These are phyloP conservation scores for Bactericera cockerelli DNA, from an alignment of 1,140 invertebrate genomes.

Conservation along the genomic window DNA sequence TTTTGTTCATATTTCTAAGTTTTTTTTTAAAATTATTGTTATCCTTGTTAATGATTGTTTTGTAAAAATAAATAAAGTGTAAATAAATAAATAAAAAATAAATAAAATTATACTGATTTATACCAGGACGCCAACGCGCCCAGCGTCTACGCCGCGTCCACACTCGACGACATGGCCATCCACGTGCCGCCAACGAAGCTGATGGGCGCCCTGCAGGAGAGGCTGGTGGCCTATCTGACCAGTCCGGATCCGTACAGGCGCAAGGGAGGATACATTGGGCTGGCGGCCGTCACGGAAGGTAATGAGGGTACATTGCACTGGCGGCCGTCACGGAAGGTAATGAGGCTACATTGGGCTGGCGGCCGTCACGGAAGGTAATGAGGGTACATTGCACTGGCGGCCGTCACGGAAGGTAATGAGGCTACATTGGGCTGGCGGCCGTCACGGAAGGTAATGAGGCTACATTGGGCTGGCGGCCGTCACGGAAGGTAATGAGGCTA, in stretches of 20 bases:
- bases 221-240: conserved; percentile 28
- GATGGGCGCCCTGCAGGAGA: conserved; percentile 38
- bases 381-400: conserved; percentile 23
- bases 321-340: conserved; percentile 52
- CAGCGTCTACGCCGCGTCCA: conserved; percentile 49
- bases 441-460: conserved; percentile 58
- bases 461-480: no score
- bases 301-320: conserved; percentile 36
- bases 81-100: no score
- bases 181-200: conserved; percentile 62
- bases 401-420: no score
- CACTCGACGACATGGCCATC: conserved; percentile 56
- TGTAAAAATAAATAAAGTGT: no score
- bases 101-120: conserved; percentile 41
- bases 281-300: conserved; percentile 63
- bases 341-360: conserved; percentile 55
- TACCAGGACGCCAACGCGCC: conserved; percentile 43
- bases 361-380: conserved; percentile 61
- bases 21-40: no score
- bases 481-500: no score
- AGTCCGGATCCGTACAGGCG: conserved; percentile 39
- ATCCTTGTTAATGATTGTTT: no score
- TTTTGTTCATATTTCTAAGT: no score
- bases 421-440: conserved; percentile 56
- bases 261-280: conserved; percentile 52